Base-by-base conservation (phyloP, 2,888 invertebrate genomes). In the Eilema griseolum region DNA sequence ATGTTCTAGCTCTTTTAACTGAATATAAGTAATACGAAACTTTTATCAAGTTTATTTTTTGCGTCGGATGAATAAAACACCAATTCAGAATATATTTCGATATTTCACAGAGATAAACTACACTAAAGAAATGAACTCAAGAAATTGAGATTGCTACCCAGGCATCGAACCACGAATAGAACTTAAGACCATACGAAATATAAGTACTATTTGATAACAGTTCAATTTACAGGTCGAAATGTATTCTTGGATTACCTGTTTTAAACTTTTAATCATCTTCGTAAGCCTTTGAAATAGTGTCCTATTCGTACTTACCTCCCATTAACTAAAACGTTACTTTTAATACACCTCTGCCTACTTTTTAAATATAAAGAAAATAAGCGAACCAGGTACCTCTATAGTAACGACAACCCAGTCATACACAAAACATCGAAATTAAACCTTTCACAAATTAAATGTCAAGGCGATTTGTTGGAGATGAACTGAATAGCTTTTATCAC, bases 401-500 rank as follows among this genome's bases (percentile, higher is more conserved):
- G 41, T 41, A 0, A 16, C 41, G 16, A 4, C 41, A 46, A 52
- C 7, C 2, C 16, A 41, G 16, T 16, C 41, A 41, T 37, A 37
- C 14, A 41, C 41, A 52, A n/a, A n/a, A 52, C n/a, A 52, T n/a
- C 8, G 20, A 52, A 20, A 52, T 4, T n/a, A 52, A 52, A 52
- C 52, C 33, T 23, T 61, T 24, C 4, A 37, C 24, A 62, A 62
- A 33, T 37, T 33, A 37, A 20, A 41, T 24, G 20, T 41, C 24
- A 41, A 62, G 16, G 24, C 24, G 16, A 16, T 62, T 62, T 24
- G 16, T 10, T 1, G 20, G 20, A 52, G 52, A 52, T 52, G 52
- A 52, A 52, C 52, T 52, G n/a, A 52, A 52, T n/a, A 52, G 52
- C 52, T 52, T 52, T 52, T 52, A 52, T 52, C 52, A 52, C 52